Evolutionary conservation across 1,140 invertebrate species (phyloP), one percentile per base, ranked within the genome.

Genomic region (Drosophila murphyi): DNA sequence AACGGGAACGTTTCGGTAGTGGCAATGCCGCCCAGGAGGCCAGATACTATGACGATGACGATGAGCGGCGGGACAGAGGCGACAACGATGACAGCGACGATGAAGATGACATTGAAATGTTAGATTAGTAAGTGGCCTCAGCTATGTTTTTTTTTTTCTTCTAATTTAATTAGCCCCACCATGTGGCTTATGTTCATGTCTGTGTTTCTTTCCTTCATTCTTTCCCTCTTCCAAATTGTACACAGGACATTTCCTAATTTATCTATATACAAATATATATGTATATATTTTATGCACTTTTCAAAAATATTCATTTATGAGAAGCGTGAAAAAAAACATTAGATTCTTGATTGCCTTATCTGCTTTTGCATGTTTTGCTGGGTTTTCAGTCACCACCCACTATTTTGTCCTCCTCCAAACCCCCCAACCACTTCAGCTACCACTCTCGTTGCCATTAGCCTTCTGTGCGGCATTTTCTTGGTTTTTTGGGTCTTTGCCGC

Each of bases 71-170:
- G 1, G 54, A 65, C 8, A 43, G 39, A 4, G 35, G 47, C 5
- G 64, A 71, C 5, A 56, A 73, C 8, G 71, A 65, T 5, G 77
- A 72, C n/a, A 79, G 67, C 57, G 76, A 68, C 12, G 83, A 82
- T 29, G 90, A 92, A 43, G 90, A 85, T 45, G 86, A 91, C 41
- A 82, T 92, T 51, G 90, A 91, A 72, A 82, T 91, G 80, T 47
- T 88, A 63, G 90, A 92, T 50, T 92, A 89, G 90, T 91, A 56
- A 91, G 90, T 91, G 56, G 7, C 55, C 41, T 39, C 45, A 59
- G 43, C 12, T 51, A 56, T 67, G 45, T 5, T 55, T 55, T 31
- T 6, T 7, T 51, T 52, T 59, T 51, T 20, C 1, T 20, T 20
- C 20, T 70, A 69, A 74, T 70, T 60, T 41, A 61, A 74, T 68